Evolutionary conservation across 2,888 invertebrate genomes (phyloP).

Genomic region (Diloba caeruleocephala): DNA sequence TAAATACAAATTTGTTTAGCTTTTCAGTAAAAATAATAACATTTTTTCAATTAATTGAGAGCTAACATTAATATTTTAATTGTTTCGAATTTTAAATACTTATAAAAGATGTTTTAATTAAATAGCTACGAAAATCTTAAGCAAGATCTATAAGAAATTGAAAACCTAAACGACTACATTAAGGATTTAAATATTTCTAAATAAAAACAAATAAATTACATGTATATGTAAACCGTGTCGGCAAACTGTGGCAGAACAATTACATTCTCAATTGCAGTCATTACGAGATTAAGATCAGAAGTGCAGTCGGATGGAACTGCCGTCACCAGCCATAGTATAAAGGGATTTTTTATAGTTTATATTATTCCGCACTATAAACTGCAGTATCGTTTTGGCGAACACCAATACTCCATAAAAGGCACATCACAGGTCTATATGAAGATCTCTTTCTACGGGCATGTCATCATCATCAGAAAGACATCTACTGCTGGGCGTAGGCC

Average conservation of each 20-base stretch:
- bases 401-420: slow-evolving; percentile 22
- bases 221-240: slow-evolving; percentile 57
- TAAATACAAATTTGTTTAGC: too few species aligned
- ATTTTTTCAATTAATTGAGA: too few species aligned
- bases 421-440: too few species aligned
- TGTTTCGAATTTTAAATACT: too few species aligned
- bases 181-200: slow-evolving; percentile 1
- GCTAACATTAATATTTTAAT: too few species aligned
- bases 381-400: slow-evolving; percentile 11
- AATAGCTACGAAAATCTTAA: too few species aligned
- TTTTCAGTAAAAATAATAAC: too few species aligned
- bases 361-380: slow-evolving; percentile 45
- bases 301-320: slow-evolving; percentile 45
- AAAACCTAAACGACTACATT: background rate
- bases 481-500: too few species aligned
- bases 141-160: too few species aligned
- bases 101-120: too few species aligned
- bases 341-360: slow-evolving; percentile 29
- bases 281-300: slow-evolving; percentile 60
- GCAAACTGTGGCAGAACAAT: slow-evolving; percentile 53
- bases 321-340: slow-evolving; percentile 19
- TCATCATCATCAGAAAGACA: too few species aligned
- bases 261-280: slow-evolving; percentile 60
- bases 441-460: too few species aligned
- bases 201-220: slow-evolving; percentile 14